phyloP scores from a whole-genome alignment of 2,113 vertebrate genomes.

The Phyllostomus discolor region DNA sequence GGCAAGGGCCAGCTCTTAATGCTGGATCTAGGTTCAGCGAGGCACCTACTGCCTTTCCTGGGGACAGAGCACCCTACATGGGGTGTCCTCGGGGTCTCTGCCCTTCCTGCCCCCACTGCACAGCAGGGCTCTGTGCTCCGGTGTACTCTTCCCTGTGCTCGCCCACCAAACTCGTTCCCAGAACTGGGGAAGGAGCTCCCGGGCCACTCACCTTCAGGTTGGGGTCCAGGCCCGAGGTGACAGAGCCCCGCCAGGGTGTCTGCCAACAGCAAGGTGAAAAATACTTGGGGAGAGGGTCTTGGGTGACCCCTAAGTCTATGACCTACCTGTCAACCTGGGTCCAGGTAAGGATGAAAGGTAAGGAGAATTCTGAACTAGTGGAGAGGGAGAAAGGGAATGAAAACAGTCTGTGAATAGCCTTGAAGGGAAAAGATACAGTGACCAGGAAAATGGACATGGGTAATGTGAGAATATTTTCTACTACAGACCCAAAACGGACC shows the following conservation, averaged over 20 bases:
- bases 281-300: background rate
- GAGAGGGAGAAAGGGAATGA: background rate
- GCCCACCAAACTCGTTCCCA: background rate
- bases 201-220: background rate
- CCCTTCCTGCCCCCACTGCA: background rate
- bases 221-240: background rate
- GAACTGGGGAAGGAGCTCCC: background rate
- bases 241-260: background rate
- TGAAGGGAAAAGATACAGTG: background rate
- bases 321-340: too few relatives aligned
- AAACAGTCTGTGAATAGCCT: background rate
- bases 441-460: background rate
- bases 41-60: background rate
- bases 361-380: background rate
- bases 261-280: background rate
- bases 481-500: background rate
- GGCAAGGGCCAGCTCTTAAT: background rate
- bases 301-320: background rate
- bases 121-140: background rate
- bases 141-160: background rate
- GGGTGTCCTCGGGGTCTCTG: background rate
- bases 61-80: background rate
- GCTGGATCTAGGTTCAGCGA: background rate
- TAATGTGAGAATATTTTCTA: background rate
- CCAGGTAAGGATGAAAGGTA: background rate